Base-by-base conservation (phyloP, 2,888 invertebrate species). In the Aricia artaxerxes region DNA sequence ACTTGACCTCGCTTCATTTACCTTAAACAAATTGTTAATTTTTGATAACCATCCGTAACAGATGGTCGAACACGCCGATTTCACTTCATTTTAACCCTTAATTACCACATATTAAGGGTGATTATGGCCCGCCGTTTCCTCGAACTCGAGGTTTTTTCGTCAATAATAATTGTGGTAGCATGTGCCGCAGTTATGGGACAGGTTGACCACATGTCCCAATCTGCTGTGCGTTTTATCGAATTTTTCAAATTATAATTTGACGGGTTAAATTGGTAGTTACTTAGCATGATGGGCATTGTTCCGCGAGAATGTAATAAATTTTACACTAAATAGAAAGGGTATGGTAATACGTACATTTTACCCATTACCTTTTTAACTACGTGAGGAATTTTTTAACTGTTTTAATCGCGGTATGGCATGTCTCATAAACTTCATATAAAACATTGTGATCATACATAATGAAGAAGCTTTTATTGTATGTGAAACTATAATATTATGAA, bases 1-100 rank as follows among this genome's bases (percentile, higher is more conserved):
- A 87, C 88, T 89, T 91, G 90, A 91, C 91, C 90, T 90, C 91
- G 89, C 88, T 90, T 92, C 92, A 93, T 94, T 94, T 93, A 91
- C 91, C 92, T 94, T 94, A 93, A 94, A 94, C 94, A 94, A 94
- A 94, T 94, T 94, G 93, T 94, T 94, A 94, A 94, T 94, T 94
- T 92, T 93, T 89, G 94, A 94, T 94, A 93, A 89, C 91, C 89
- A 93, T 94, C 94, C 89, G 91, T 89, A 93, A 93, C 94, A 94
- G 92, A 92, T 94, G 94, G 92, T 85, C 83, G 82, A 85, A 84
- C 85, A 85, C 83, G 84, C 81, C 84, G 81, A 78, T 79, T 44
- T 11, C 4, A 80, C 53, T 16, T 53, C 0, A 89, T 81, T 85
- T 80, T 82, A n/a, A 81, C 83, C 85, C 83, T 78, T 88, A 83